These are phyloP conservation scores for Gopherus evgoodei DNA, from an alignment of 2,113 vertebrate species.

Conservation along the genomic window DNA sequence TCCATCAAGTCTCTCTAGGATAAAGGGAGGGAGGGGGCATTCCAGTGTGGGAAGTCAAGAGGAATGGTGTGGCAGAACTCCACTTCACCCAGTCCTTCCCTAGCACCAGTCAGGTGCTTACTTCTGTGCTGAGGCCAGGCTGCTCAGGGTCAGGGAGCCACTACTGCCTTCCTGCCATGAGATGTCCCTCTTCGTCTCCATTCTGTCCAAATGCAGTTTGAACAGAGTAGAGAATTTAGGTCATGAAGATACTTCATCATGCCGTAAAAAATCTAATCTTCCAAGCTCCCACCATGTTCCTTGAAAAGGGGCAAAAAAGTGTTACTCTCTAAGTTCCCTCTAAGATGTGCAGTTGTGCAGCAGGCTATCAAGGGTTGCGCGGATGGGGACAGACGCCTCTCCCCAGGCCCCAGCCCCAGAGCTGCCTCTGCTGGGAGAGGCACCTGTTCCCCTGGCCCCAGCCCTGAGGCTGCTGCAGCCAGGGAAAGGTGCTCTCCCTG, in stretches of 20 bases:
- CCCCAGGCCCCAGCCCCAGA: too few species aligned
- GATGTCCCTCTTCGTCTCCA: background rate
- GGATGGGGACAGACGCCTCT: too few species aligned
- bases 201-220: background rate
- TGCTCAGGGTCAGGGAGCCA: background rate
- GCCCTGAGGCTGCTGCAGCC: too few species aligned
- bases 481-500: too few species aligned
- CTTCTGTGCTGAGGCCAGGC: background rate
- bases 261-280: background rate
- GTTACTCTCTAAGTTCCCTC: background rate
- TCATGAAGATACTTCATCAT: background rate
- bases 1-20: background rate
- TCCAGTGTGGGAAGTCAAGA: too few species aligned
- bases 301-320: background rate
- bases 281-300: accelerated
- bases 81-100: background rate
- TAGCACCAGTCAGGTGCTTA: too few species aligned
- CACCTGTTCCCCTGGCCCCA: too few species aligned
- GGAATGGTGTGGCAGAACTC: background rate
- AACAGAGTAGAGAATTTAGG: background rate
- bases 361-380: too few species aligned
- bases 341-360: too few species aligned
- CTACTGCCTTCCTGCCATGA: background rate
- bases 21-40: too few species aligned
- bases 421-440: too few species aligned